These are phyloP conservation scores for Rana temporaria DNA, from an alignment of 2,113 vertebrate species.

Conservation along the genomic window DNA sequence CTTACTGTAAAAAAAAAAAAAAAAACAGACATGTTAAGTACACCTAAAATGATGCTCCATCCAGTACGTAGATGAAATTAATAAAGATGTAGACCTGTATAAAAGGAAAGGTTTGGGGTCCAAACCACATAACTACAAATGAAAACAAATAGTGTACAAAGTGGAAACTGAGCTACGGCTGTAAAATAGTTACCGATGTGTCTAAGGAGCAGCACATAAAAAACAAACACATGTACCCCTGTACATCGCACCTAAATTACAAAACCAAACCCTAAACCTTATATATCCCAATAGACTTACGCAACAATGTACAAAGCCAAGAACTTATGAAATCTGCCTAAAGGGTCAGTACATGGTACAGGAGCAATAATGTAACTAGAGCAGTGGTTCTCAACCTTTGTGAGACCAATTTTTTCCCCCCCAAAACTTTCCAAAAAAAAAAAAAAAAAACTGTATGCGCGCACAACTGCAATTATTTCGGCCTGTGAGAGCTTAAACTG, in stretches of 20 bases:
- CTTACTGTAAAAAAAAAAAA: not conserved
- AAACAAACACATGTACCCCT: not conserved
- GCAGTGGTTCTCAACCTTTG: too few species aligned
- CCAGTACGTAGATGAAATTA: conserved; percentile 1
- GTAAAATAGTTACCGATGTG: not conserved
- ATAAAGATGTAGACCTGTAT: not conserved
- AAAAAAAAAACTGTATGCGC: too few species aligned
- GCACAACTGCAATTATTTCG: too few species aligned
- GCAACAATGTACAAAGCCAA: not conserved
- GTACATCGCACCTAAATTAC: not conserved
- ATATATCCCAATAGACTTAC: not conserved
- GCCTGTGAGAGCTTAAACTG: too few species aligned
- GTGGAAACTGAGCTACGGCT: not conserved
- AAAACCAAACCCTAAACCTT: not conserved
- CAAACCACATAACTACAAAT: not conserved
- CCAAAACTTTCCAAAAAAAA: too few species aligned
- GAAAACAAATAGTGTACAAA: not conserved
- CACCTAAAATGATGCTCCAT: conserved; percentile 16
- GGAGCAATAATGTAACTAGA: not conserved
- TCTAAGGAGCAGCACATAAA: not conserved
- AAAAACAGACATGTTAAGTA: not conserved
- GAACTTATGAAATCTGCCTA: not conserved
- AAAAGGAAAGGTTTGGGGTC: not conserved
- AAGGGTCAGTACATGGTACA: not conserved
- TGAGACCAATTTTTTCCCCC: too few species aligned